Conservation (phyloP, 2,888 invertebrate genomes). For the Drosophila formosana region DNA sequence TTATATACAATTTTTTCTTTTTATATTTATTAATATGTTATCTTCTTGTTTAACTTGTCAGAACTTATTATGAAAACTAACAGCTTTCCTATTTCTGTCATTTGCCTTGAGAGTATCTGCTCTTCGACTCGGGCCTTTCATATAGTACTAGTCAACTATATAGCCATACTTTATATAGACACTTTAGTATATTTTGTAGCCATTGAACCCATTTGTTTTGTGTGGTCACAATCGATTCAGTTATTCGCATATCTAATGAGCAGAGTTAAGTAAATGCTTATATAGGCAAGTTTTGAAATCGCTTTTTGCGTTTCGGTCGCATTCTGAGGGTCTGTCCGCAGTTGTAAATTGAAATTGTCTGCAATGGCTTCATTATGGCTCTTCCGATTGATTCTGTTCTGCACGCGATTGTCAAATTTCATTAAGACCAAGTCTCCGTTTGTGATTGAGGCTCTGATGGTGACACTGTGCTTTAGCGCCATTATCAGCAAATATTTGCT, state of each 20-base stretch:
- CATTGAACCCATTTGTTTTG: constrained; percentile 7
- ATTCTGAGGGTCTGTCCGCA: constrained; percentile 26
- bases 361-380: constrained; percentile 71
- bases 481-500: constrained; percentile 79
- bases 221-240: constrained; percentile 15
- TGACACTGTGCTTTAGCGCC: constrained; percentile 77
- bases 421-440: constrained; percentile 81
- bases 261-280: constrained; percentile 13
- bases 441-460: constrained; percentile 78
- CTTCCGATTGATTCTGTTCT: constrained; percentile 62
- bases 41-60: too few relatives aligned
- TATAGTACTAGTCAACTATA: background rate
- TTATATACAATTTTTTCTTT: too few relatives aligned
- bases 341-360: constrained; percentile 42
- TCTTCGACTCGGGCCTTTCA: background rate
- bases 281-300: constrained; percentile 23
- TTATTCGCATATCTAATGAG: constrained; percentile 48
- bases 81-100: background rate
- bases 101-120: background rate
- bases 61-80: background rate
- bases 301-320: constrained; percentile 34
- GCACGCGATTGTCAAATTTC: constrained; percentile 70
- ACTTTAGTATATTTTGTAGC: background rate
- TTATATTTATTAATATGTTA: too few relatives aligned
- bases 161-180: background rate